Evolutionary conservation across 1,140 invertebrate species (phyloP), one percentile per base, ranked within the genome.

Genomic region (Leptinotarsa texana): DNA sequence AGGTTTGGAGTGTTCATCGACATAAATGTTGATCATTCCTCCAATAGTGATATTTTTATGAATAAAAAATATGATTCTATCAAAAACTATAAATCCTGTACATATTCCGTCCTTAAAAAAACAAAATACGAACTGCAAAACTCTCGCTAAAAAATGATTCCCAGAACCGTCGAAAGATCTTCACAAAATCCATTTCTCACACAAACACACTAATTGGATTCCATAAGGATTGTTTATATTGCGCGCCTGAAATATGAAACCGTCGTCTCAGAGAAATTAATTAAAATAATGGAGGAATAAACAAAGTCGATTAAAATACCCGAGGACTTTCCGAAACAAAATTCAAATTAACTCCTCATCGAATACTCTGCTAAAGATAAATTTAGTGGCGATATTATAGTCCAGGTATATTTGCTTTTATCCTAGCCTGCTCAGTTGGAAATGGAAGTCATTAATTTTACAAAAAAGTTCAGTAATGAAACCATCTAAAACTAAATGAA

Each of bases 311-410:
- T 81, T 81, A 81, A 81, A 81, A 81, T 81, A 76, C 77, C 75
- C 78, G 65, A 77, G 72, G 75, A 76, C 75, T 78, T 77, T 73
- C 70, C 75, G 75, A 81, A 81, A 80, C 77, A 81, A 78, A 81
- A 80, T 80, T 81, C 78, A 80, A 81, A 81, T 81, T 81, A 81
- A 80, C 80, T 80, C 77, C 77, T 75, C 73, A 69, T 71, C 72
- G 78, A 80, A 80, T 80, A 74, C 71, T 68, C 22, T 74, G 74
- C 77, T 81, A 80, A 79, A 79, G 82, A 83, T 83, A 83, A 82
- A 83, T 83, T 83, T 83, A 83, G 80, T 74, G 76, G 78, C 78
- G 81, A 82, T 83, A 82, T 82, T 82, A 82, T 81, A 77, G 82
- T 79, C 74, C 77, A 57, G 51, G 8, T 42, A 42, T 42, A 2